These are phyloP conservation scores for Rynchops niger DNA, from an alignment of 2,113 vertebrate genomes.

Conservation along the genomic window DNA sequence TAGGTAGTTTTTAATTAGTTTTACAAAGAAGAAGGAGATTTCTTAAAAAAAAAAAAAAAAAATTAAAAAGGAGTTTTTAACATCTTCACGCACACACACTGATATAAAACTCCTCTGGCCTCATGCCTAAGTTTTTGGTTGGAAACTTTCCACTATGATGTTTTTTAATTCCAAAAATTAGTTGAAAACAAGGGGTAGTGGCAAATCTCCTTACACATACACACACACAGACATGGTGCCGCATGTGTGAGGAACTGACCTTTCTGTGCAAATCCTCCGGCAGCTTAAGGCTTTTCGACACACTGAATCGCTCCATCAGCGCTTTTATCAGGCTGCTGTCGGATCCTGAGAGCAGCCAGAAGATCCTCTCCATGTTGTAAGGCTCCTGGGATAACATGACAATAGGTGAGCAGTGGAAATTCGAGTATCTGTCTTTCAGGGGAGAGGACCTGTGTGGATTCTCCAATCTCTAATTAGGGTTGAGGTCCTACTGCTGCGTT, in stretches of 20 bases:
- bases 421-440: rapidly evolving
- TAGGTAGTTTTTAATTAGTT: neutral
- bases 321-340: conserved; percentile 71
- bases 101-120: neutral
- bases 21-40: neutral
- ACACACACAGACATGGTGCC: rapidly evolving
- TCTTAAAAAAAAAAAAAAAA: neutral
- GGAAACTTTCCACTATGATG: neutral
- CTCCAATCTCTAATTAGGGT: neutral
- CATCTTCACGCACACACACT: neutral
- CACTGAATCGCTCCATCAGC: conserved; percentile 87
- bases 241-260: conserved; percentile 36
- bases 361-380: conserved; percentile 92
- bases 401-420: neutral
- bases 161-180: neutral
- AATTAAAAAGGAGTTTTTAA: rapidly evolving
- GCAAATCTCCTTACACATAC: neutral
- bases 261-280: conserved; percentile 71
- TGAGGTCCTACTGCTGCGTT: neutral
- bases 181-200: neutral
- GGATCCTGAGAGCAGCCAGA: conserved; percentile 84
- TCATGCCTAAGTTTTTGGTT: neutral
- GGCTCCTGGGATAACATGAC: conserved; percentile 79
- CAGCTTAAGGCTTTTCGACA: conserved; percentile 68
- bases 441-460: neutral